These are phyloP conservation scores for Cynaeus angustus DNA, from an alignment of 2,888 invertebrate genomes.

Conservation along the genomic window DNA sequence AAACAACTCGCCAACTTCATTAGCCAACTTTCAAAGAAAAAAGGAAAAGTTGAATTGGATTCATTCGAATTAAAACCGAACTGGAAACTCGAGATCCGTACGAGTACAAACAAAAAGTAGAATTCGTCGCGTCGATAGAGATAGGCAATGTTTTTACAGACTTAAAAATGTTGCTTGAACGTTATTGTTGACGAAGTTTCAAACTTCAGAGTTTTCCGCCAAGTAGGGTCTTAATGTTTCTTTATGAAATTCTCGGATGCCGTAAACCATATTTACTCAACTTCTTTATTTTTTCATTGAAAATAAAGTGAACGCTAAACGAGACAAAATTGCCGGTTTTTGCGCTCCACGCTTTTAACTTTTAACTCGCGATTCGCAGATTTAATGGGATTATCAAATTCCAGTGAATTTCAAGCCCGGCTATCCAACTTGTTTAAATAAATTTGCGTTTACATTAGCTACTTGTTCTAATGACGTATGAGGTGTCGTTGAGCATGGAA, in stretches of 20 bases:
- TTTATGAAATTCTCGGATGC: constrained; percentile 8
- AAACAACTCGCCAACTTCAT: constrained; percentile 31
- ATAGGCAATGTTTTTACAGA: constrained; percentile 4
- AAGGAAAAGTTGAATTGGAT: constrained; percentile 44
- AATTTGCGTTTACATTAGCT: constrained; percentile 12
- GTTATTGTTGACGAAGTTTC: constrained; percentile 12
- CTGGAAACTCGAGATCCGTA: constrained; percentile 16
- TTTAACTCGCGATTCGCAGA: constrained; percentile 1
- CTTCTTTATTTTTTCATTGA: constrained; percentile 8
- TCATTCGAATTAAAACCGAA: constrained; percentile 32
- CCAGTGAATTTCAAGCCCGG: no score
- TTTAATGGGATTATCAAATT: background rate
- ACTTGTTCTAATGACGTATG: constrained; percentile 17
- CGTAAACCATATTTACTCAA: constrained; percentile 9
- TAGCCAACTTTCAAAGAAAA: constrained; percentile 32
- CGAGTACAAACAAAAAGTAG: constrained; percentile 16
- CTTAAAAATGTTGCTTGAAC: constrained; percentile 9
- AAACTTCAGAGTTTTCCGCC: background rate
- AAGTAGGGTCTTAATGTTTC: constrained; percentile 9
- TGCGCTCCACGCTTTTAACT: constrained; percentile 1
- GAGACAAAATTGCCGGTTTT: constrained; percentile 8
- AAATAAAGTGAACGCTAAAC: constrained; percentile 11
- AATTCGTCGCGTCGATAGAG: constrained; percentile 5
- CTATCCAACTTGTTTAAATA: background rate
- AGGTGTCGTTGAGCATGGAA: constrained; percentile 22